Base-by-base conservation (phyloP, 1,140 invertebrate species). In the Battus philenor region DNA sequence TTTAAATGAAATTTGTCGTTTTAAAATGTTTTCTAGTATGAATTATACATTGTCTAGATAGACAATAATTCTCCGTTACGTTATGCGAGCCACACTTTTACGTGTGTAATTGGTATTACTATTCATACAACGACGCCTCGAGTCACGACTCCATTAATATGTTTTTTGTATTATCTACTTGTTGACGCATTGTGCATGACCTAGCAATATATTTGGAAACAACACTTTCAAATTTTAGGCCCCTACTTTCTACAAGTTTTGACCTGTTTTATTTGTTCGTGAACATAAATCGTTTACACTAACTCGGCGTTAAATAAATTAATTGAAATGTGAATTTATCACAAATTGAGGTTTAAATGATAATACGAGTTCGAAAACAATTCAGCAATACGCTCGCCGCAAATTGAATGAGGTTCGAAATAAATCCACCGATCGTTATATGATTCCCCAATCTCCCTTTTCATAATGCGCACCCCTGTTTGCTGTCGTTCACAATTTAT, bases 371-470 rank as follows among this genome's bases (percentile, higher is more conserved):
- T 27, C 16, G 38, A 70, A 78, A 72, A 76, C 71, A 79, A 74
- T 79, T 68, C 54, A 69, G 70, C 71, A 74, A 81, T 78, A 75
- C 68, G 67, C 68, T 69, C 66, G 61, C 80, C 74, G 62, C 71
- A 79, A 79, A 82, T 78, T 82, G 75, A 82, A 79, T 76, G 68
- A 79, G 64, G 62, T 68, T 76, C 64, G 63, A 76, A 72, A 82
- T 82, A 82, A 82, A 82, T 82, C 65, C 70, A 58, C 71, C 64
- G 67, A 74, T 71, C 69, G 66, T 68, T 72, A 69, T 70, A 67
- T 75, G 68, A 70, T 62, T 76, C 62, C 59, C 62, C 64, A 66
- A 58, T 41, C 49, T 60, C 54, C 57, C 59, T 62, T 56, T 60
- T 70, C 55, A 58, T 50, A 62, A 60, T 59, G 59, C 69, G 59